Conservation (phyloP, 2,113 vertebrate genomes). For the Odobenus rosmarus region DNA sequence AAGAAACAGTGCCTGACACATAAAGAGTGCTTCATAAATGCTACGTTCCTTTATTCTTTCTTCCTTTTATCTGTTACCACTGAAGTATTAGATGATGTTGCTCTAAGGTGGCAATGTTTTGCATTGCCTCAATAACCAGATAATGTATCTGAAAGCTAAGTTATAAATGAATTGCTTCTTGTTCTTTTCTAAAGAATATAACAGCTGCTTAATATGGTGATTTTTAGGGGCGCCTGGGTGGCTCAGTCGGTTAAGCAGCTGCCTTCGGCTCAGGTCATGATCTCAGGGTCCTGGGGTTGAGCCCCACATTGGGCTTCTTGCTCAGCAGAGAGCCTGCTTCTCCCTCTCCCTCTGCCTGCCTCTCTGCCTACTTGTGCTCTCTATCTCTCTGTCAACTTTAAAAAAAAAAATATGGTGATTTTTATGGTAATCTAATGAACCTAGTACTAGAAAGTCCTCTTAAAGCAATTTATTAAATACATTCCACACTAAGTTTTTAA, state of each 20-base stretch:
- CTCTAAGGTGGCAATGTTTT: neutral
- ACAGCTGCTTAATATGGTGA: neutral
- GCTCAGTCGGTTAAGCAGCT: no score
- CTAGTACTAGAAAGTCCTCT: neutral
- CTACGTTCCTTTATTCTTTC: neutral
- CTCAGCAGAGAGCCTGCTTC: no score
- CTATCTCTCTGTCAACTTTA: no score
- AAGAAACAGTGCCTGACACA: neutral
- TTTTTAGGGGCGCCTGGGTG: neutral
- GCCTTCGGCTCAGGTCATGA: no score
- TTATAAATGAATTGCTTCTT: neutral
- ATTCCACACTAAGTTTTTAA: constrained; percentile 8
- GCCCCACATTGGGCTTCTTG: no score
- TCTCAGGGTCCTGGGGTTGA: no score
- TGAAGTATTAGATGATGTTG: neutral
- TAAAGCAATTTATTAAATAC: constrained; percentile 19
- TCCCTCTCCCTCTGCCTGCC: no score
- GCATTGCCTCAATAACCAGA: neutral
- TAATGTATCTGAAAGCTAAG: neutral
- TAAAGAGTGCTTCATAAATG: neutral
- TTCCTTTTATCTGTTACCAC: neutral
- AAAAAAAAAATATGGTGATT: neutral
- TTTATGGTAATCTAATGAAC: neutral
- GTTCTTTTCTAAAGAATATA: neutral
- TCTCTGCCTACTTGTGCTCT: no score